These are phyloP conservation scores for Mus pahari DNA, from an alignment of 2,113 vertebrate genomes.

Conservation along the genomic window DNA sequence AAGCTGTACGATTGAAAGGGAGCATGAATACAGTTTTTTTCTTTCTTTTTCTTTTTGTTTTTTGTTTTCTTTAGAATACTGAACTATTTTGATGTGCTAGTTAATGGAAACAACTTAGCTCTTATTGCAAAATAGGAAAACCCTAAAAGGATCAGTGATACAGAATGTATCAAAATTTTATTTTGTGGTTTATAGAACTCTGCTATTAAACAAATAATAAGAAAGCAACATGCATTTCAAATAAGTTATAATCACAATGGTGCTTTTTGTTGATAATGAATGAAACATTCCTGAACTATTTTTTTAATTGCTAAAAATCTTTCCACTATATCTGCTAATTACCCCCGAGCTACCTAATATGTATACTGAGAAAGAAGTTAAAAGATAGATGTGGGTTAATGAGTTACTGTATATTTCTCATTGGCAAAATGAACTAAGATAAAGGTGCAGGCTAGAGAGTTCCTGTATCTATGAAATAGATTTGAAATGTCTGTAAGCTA, in stretches of 20 bases:
- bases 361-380: neutral
- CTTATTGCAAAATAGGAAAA: neutral
- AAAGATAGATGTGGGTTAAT: neutral
- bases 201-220: neutral
- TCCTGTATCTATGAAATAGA: neutral
- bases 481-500: neutral
- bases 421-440: neutral
- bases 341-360: neutral
- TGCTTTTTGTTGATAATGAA: neutral
- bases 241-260: neutral
- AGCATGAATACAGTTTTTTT: neutral
- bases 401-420: neutral
- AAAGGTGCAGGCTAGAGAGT: neutral
- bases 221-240: neutral
- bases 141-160: neutral
- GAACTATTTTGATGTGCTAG: neutral
- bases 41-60: too few species aligned
- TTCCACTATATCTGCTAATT: neutral
- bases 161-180: neutral
- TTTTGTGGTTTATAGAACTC: neutral
- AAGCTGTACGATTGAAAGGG: neutral
- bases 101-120: rapidly evolving
- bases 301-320: neutral
- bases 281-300: neutral
- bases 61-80: neutral